Percentiles rank a stretch among this genome's conserved stretches.
Conservation (phyloP, 2,113 vertebrate genomes). For the Entelurus aequoreus region DNA sequence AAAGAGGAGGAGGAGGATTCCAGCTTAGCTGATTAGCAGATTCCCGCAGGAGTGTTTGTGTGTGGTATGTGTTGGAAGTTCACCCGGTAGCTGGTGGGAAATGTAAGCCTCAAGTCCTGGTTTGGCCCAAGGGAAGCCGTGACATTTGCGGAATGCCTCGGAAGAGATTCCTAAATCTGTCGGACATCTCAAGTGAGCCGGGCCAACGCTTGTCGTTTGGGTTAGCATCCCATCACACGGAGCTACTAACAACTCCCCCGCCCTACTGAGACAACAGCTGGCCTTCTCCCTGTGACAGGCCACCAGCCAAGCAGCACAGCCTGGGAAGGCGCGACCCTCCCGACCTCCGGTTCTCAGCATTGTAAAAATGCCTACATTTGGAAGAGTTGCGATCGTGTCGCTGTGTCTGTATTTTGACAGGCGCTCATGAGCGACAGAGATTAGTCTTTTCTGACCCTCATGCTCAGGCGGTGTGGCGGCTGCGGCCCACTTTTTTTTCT, state of each 20-base stretch:
- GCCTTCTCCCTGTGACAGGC: constrained; percentile 36
- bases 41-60: constrained; percentile 41
- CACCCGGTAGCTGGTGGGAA: constrained; percentile 28
- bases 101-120: constrained; percentile 2
- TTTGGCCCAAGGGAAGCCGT: neutral
- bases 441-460: constrained; percentile 41
- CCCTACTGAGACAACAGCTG: constrained; percentile 53
- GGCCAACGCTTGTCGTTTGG: constrained; percentile 18
- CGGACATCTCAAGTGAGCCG: constrained; percentile 12
- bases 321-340: constrained; percentile 35
- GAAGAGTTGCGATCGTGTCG: constrained; percentile 42
- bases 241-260: neutral
- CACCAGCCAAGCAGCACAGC: constrained; percentile 51
- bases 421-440: constrained; percentile 24
- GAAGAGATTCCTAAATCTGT: constrained; percentile 14
- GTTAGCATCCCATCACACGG: constrained; percentile 22
- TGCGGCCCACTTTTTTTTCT: constrained; percentile 23
- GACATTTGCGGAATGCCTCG: constrained; percentile 23
- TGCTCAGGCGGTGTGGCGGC: constrained; percentile 32
- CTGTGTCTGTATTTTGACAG: constrained; percentile 54
- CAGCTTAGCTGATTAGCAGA: constrained; percentile 32
- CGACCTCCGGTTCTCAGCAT: constrained; percentile 22
- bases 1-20: constrained; percentile 18
- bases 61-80: constrained; percentile 43
- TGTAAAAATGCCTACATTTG: constrained; percentile 68